Conservation (phyloP, 2,113 vertebrate species). For the Microtus pennsylvanicus region DNA sequence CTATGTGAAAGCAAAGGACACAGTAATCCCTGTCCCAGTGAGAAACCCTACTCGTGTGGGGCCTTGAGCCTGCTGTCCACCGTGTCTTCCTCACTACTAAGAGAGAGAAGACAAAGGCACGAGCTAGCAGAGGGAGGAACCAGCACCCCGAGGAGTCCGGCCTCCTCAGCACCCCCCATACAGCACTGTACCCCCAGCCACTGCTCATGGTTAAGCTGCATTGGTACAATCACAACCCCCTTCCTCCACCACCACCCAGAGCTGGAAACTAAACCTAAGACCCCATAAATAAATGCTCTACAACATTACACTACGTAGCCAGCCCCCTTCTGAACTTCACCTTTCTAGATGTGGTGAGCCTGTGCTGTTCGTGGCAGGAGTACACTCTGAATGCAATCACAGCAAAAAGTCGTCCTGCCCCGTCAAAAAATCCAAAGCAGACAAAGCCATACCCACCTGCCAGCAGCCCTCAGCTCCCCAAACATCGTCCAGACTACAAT, state of each 20-base stretch:
- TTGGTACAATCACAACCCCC: not conserved
- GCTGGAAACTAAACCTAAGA: not conserved
- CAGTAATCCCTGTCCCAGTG: fast-evolving
- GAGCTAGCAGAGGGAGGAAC: not conserved
- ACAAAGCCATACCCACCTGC: fast-evolving
- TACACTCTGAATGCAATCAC: not conserved
- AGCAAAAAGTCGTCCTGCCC: not conserved
- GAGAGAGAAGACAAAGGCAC: not conserved
- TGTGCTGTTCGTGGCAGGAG: fast-evolving
- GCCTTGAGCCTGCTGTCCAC: no score
- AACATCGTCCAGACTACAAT: not conserved
- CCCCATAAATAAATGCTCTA: not conserved
- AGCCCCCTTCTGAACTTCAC: not conserved
- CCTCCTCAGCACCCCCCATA: fast-evolving
- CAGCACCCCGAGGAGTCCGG: fast-evolving
- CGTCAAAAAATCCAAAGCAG: fast-evolving
- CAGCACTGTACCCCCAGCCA: fast-evolving
- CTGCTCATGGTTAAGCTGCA: not conserved
- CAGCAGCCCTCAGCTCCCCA: not conserved
- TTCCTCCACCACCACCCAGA: not conserved
- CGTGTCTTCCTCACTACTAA: fast-evolving
- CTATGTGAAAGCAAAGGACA: not conserved
- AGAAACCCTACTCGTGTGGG: not conserved
- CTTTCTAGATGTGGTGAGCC: not conserved
- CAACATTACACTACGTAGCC: not conserved